Percentiles rank a stretch among this genome's conserved stretches.
Evolutionary conservation across 2,113 vertebrate species (phyloP).

Genomic region (Morone saxatilis): DNA sequence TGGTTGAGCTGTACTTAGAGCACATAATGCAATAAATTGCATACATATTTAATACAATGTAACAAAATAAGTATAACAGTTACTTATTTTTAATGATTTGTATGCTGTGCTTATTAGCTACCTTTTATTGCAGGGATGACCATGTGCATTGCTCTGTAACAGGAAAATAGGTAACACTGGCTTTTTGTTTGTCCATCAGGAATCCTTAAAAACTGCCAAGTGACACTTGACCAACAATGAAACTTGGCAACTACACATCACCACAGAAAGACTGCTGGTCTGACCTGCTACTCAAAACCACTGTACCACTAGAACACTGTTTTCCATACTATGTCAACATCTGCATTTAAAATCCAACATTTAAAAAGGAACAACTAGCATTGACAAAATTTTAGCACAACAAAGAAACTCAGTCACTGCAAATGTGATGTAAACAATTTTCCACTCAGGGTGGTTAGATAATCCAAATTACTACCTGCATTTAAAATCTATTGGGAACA

Average conservation of each 20-base stretch:
- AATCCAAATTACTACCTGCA: background rate
- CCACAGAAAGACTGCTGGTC: background rate
- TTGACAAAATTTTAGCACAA: background rate
- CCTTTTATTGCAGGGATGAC: too few species aligned
- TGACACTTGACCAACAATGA: background rate
- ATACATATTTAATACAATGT: too few species aligned
- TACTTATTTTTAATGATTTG: too few species aligned
- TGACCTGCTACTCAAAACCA: background rate
- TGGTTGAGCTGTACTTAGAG: too few species aligned
- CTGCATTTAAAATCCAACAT: too few species aligned
- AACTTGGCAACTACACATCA: slow-evolving; percentile 1
- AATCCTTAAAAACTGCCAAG: background rate
- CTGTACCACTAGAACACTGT: too few species aligned
- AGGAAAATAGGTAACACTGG: background rate
- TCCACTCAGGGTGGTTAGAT: background rate
- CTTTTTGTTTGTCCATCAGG: background rate
- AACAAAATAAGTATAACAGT: too few species aligned
- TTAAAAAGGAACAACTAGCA: too few species aligned
- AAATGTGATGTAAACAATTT: background rate
- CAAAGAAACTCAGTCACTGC: background rate
- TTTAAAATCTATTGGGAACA: background rate
- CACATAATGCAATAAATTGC: too few species aligned
- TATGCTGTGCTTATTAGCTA: too few species aligned
- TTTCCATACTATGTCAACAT: background rate
- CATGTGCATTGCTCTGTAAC: background rate